These are phyloP conservation scores for Drosophila peninsularis DNA, from an alignment of 2,888 invertebrate genomes.

Conservation along the genomic window DNA sequence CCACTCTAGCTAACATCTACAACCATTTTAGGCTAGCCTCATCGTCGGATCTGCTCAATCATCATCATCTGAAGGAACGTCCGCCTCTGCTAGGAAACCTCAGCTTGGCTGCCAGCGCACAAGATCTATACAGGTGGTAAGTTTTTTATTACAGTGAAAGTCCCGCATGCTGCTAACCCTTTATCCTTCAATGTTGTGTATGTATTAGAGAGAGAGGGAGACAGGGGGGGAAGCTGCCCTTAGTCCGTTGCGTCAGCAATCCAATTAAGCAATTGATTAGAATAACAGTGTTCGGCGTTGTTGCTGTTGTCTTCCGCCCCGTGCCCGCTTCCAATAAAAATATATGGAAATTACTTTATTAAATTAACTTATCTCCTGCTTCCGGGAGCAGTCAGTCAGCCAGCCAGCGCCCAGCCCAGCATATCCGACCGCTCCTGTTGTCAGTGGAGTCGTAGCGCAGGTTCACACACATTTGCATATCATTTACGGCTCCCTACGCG, in stretches of 20 bases:
- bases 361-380: conserved; percentile 70
- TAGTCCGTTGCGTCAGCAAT: conserved; percentile 37
- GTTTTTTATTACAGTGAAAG: conserved; percentile 71
- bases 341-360: conserved; percentile 79
- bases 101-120: conserved; percentile 85
- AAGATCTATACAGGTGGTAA: conserved; percentile 85
- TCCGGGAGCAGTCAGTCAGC: conserved; percentile 34
- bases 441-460: conserved; percentile 11
- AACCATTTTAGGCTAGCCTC: conserved; percentile 86
- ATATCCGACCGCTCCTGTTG: conserved; percentile 67
- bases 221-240: background rate
- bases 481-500: conserved; percentile 18
- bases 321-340: conserved; percentile 57
- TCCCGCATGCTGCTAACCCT: conserved; percentile 14
- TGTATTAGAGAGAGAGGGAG: conserved; percentile 1
- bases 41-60: conserved; percentile 87
- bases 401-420: conserved; percentile 23
- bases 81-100: conserved; percentile 85
- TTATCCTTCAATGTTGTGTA: conserved; percentile 2
- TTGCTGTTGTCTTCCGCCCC: conserved; percentile 1
- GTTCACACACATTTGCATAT: conserved; percentile 43
- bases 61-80: conserved; percentile 85
- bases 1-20: background rate
- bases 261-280: conserved; percentile 72
- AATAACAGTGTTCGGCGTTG: conserved; percentile 59